Base-by-base conservation (phyloP, 2,888 invertebrate species). In the Kryphioiulus occultus region DNA sequence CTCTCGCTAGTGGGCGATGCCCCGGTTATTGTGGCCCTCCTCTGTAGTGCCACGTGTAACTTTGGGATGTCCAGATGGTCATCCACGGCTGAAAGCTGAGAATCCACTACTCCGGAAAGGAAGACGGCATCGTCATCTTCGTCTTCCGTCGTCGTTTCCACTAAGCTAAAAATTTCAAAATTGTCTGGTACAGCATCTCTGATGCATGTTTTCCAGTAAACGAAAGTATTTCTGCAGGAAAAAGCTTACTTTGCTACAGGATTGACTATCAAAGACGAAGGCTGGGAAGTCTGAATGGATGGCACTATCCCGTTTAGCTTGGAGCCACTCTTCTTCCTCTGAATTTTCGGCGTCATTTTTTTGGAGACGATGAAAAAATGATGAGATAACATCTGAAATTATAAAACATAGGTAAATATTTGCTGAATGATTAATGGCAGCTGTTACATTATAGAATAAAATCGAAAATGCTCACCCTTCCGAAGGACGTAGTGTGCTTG, bases 21-120 rank as follows among this genome's bases (percentile, higher is more conserved):
- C 22, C 98, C 97, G 90, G 97, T 95, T 89, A 98, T 96, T 0
- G 97, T 96, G 90, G 98, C 97, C 26, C 98, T 93, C 17, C 98
- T 94, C 91, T 96, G 96, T 59, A 96, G 93, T 89, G 95, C 94
- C 30, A 95, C 94, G 88, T 95, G 93, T 12, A 96, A 96, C 92
- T 95, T 96, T 2, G 95, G 94, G 86, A 95, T 94, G 91, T 95
- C 96, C 91, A 96, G 92, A 59, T 96, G 92, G 83, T 93, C 93
- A 88, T 91, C 91, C 35, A 91, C 91, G 10, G 91, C 91, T 22
- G 90, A 90, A 15, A 90, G 91, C 26, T 91, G 90, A 44, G 91
- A 91, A n/a, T 90, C 90, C 19, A 90, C 91, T 15, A 90, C 91
- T n/a, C 89, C 92, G 89, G 91, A 90, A 68, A 91, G 89, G 90